Evolutionary conservation across 2,113 vertebrate species (phyloP).

Genomic region (Ceyx melanurus): DNA sequence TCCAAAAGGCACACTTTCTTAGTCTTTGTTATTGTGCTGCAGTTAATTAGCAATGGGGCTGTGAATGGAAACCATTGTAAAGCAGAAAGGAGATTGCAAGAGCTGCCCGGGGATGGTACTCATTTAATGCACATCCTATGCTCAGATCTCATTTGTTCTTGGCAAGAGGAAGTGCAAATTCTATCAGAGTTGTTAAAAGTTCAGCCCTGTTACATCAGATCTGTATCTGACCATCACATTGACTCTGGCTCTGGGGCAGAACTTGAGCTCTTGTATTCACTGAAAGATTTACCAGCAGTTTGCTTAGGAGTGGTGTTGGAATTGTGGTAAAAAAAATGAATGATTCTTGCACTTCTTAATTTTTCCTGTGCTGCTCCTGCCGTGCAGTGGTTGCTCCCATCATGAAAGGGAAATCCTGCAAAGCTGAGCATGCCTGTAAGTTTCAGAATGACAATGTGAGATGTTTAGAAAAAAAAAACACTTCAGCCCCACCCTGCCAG

Average conservation of each 20-base stretch:
- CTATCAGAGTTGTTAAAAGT: neutral
- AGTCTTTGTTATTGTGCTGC: neutral
- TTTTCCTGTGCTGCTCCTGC: constrained; percentile 2
- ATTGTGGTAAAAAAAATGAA: neutral
- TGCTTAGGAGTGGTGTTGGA: neutral
- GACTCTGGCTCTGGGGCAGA: neutral
- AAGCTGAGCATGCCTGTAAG: constrained; percentile 13
- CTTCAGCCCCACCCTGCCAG: constrained; percentile 53
- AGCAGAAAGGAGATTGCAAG: neutral
- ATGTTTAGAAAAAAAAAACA: constrained; percentile 30
- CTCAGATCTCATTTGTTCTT: neutral
- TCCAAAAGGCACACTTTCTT: neutral
- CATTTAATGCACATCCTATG: neutral
- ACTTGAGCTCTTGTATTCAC: neutral
- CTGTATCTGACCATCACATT: neutral
- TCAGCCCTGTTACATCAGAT: neutral
- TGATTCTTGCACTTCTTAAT: neutral
- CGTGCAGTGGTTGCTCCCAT: neutral
- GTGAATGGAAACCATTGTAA: neutral
- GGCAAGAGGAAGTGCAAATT: neutral
- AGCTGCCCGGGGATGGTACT: neutral
- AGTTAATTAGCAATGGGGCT: neutral
- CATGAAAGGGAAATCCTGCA: constrained; percentile 52
- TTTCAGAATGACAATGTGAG: constrained; percentile 48
- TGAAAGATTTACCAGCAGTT: neutral